Conservation (phyloP, 2,888 invertebrate species). For the Muschampia plurimacula region DNA sequence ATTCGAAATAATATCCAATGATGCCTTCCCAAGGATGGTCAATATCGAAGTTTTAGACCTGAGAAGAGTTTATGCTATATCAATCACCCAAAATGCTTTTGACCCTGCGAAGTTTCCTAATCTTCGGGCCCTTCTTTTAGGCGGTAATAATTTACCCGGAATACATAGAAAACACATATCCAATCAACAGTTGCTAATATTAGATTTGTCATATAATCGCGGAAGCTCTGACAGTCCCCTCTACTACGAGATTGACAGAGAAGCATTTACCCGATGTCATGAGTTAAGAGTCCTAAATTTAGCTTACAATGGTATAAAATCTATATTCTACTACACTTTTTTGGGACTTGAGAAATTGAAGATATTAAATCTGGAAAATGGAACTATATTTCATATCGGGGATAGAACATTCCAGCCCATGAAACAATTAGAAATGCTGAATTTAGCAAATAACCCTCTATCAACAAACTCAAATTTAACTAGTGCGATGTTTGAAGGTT, state of each 20-base stretch:
- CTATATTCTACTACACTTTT: slow-evolving; percentile 80
- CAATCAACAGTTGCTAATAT: slow-evolving; percentile 72
- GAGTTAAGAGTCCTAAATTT: slow-evolving; percentile 80
- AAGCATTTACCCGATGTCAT: slow-evolving; percentile 79
- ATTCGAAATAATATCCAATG: slow-evolving; percentile 80
- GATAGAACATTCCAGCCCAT: slow-evolving; percentile 75
- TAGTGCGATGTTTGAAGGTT: slow-evolving; percentile 73
- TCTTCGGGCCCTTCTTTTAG: slow-evolving; percentile 78
- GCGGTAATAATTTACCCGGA: slow-evolving; percentile 82
- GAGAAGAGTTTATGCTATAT: slow-evolving; percentile 77
- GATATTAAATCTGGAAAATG: slow-evolving; percentile 81
- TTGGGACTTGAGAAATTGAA: slow-evolving; percentile 77
- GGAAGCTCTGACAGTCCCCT: slow-evolving; percentile 69
- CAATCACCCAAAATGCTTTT: slow-evolving; percentile 79
- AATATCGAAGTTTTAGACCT: slow-evolving; percentile 85
- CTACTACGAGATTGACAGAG: slow-evolving; percentile 79
- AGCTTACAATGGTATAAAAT: slow-evolving; percentile 82
- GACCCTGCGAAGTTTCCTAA: slow-evolving; percentile 76
- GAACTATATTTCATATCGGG: slow-evolving; percentile 79
- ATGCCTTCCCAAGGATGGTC: slow-evolving; percentile 84
- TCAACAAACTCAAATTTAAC: slow-evolving; percentile 71
- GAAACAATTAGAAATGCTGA: slow-evolving; percentile 74
- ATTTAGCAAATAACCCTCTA: slow-evolving; percentile 84
- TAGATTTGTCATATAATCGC: slow-evolving; percentile 83
- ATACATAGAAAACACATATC: slow-evolving; percentile 80